These are phyloP conservation scores for Lingula anatina DNA, from an alignment of 2,888 invertebrate species.

Conservation along the genomic window DNA sequence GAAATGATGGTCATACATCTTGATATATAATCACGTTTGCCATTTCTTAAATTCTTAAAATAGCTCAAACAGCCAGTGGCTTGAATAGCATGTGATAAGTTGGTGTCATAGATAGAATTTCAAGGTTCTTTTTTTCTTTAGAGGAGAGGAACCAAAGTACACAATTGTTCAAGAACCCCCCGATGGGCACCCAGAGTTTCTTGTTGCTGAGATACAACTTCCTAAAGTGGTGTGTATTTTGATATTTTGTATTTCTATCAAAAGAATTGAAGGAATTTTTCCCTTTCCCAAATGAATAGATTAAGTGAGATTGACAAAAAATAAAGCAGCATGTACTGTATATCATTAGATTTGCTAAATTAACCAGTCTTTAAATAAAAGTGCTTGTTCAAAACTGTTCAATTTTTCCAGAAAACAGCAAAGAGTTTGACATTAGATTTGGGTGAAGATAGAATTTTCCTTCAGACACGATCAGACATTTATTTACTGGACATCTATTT, in stretches of 20 bases:
- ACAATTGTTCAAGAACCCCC: conserved; percentile 47
- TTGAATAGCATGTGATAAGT: too few relatives aligned
- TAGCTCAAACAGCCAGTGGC: too few relatives aligned
- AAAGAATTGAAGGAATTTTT: too few relatives aligned
- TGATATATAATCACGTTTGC: not conserved
- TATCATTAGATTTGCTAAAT: too few relatives aligned
- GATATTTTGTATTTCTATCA: not conserved
- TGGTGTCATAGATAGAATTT: not conserved
- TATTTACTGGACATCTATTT: conserved; percentile 51
- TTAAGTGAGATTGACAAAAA: too few relatives aligned
- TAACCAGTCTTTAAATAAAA: too few relatives aligned
- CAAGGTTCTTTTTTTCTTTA: conserved; percentile 8
- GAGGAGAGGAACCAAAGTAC: conserved; percentile 37
- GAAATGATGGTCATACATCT: not conserved
- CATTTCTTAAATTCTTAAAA: too few relatives aligned
- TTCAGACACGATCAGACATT: conserved; percentile 43
- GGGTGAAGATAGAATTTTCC: conserved; percentile 48
- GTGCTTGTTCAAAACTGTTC: too few relatives aligned
- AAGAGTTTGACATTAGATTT: conserved; percentile 45
- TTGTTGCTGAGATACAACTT: conserved; percentile 49
- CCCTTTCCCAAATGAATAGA: too few relatives aligned
- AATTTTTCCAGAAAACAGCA: conserved; percentile 43
- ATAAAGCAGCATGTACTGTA: too few relatives aligned
- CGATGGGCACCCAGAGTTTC: conserved; percentile 46
- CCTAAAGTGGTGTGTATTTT: conserved; percentile 44